A percentile compares a stretch with the other conserved stretches of the same genome.
These are phyloP conservation scores for Saturnia pavonia DNA, from an alignment of 2,888 invertebrate genomes.

Conservation along the genomic window DNA sequence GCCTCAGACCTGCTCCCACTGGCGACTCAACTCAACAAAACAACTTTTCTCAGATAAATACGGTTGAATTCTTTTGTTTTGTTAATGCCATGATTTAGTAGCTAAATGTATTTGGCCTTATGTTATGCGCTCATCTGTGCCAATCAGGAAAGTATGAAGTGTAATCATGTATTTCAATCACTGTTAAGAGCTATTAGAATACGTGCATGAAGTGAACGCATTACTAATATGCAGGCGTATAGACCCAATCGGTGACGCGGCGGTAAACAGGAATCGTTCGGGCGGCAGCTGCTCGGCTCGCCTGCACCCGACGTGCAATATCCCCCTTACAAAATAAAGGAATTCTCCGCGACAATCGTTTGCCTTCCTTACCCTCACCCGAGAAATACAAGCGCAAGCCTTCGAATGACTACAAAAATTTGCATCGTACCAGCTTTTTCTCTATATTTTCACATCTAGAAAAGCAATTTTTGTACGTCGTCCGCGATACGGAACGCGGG, in stretches of 20 bases:
- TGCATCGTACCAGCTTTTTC: conserved; percentile 71
- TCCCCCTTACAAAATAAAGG: conserved; percentile 79
- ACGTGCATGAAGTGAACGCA: conserved; percentile 41
- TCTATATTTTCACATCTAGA: conserved; percentile 74
- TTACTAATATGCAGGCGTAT: conserved; percentile 59
- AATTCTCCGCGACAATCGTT: conserved; percentile 78
- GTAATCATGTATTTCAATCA: neutral
- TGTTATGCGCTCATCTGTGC: conserved; percentile 37
- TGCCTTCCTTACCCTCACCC: conserved; percentile 73
- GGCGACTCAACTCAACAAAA: conserved; percentile 45
- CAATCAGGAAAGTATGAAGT: conserved; percentile 4
- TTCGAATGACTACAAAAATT: conserved; percentile 81
- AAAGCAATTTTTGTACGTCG: conserved; percentile 81
- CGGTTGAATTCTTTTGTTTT: conserved; percentile 45
- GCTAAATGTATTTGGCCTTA: conserved; percentile 43
- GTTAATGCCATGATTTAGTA: conserved; percentile 46
- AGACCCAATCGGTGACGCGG: conserved; percentile 40
- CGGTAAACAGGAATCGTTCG: conserved; percentile 69
- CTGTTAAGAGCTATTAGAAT: neutral
- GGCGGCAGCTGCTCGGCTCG: conserved; percentile 63
- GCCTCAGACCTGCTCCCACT: conserved; percentile 44
- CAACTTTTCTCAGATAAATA: conserved; percentile 56
- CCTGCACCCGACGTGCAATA: conserved; percentile 80
- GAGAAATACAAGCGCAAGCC: conserved; percentile 81
- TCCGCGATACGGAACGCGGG: conserved; percentile 73